A percentile compares a stretch with the other conserved stretches of the same genome.
phyloP scores from a whole-genome alignment of 1,140 invertebrate species.

The Pentalonia nigronervosa region DNA sequence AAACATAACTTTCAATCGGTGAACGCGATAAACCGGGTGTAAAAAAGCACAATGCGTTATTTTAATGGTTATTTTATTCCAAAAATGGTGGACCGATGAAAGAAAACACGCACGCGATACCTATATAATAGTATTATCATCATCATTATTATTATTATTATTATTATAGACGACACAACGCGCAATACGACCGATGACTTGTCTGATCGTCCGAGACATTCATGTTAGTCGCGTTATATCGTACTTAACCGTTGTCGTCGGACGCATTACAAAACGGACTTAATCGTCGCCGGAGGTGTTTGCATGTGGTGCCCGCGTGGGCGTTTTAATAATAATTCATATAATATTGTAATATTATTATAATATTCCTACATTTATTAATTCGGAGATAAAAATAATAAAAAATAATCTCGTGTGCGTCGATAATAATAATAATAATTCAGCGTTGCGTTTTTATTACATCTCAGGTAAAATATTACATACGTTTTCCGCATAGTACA shows the following conservation, averaged over 20 bases:
- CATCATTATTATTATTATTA: not conserved
- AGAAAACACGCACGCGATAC: not conserved
- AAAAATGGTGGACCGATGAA: not conserved
- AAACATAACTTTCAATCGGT: not conserved
- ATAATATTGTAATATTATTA: conserved; percentile 14
- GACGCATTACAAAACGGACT: not conserved
- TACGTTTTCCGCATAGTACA: not conserved
- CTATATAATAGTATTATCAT: not conserved
- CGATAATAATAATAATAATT: conserved; percentile 35
- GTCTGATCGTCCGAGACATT: not conserved
- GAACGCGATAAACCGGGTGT: not conserved
- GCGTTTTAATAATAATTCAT: conserved; percentile 25
- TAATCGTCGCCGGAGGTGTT: conserved; percentile 17
- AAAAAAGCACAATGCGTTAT: conserved; percentile 22
- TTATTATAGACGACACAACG: not conserved
- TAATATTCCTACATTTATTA: not conserved
- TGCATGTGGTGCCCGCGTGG: not conserved
- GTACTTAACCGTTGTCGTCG: not conserved
- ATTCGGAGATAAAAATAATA: not conserved
- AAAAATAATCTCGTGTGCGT: conserved; percentile 23
- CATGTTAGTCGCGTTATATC: not conserved
- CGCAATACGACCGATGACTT: not conserved
- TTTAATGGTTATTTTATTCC: conserved; percentile 27
- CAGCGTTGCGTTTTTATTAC: not conserved
- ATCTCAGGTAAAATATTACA: not conserved